phyloP scores from a whole-genome alignment of 2,888 invertebrate genomes.

The Conistra vaccinii region DNA sequence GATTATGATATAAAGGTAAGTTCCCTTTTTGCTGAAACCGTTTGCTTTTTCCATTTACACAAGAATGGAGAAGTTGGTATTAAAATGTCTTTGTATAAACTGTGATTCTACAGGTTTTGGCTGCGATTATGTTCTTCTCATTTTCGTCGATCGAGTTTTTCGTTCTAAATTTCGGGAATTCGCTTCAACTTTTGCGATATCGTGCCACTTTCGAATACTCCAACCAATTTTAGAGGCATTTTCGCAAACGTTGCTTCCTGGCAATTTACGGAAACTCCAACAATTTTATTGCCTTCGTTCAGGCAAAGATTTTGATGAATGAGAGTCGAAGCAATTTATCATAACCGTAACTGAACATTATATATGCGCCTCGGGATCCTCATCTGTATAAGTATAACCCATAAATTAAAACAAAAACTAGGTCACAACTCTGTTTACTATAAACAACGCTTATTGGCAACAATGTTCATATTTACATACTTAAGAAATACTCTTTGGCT shows the following conservation, averaged over 20 bases:
- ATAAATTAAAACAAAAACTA: conserved; percentile 64
- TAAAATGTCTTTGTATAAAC: conserved; percentile 27
- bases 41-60: conserved; percentile 30
- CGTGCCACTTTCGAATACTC: conserved; percentile 1
- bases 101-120: conserved; percentile 35
- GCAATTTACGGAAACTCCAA: neutral
- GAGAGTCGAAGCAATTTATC: conserved; percentile 47
- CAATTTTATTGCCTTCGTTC: conserved; percentile 10
- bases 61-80: conserved; percentile 25
- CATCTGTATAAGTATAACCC: conserved; percentile 49
- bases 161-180: conserved; percentile 9
- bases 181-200: conserved; percentile 23
- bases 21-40: conserved; percentile 35
- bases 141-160: conserved; percentile 25
- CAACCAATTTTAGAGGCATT: conserved; percentile 22
- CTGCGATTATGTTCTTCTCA: conserved; percentile 12
- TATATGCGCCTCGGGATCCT: conserved; percentile 36
- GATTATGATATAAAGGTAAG: conserved; percentile 87
- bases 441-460: conserved; percentile 63
- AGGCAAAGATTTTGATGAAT: conserved; percentile 51
- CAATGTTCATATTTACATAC: conserved; percentile 50
- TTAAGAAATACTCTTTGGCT: conserved; percentile 23
- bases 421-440: conserved; percentile 71
- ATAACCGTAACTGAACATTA: conserved; percentile 47
- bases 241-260: conserved; percentile 12